Percentiles rank a stretch among this genome's conserved stretches.
These are phyloP conservation scores for Oryzias celebensis DNA, from an alignment of 2,113 vertebrate species.

Conservation along the genomic window DNA sequence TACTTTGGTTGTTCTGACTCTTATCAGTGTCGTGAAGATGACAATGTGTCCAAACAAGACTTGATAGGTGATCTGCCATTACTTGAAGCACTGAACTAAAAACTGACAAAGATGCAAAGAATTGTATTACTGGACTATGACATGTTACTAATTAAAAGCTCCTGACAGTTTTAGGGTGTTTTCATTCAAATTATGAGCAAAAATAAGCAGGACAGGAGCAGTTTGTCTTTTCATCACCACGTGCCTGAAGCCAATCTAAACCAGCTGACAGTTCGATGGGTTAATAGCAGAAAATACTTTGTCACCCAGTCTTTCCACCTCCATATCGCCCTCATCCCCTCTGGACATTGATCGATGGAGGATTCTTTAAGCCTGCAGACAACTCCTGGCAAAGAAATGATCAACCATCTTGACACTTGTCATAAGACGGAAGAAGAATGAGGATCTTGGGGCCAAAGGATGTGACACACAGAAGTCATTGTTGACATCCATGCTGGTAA, in stretches of 20 bases:
- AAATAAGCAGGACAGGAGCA: not conserved
- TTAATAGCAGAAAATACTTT: slow-evolving; percentile 29
- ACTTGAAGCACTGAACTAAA: not conserved
- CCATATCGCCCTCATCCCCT: slow-evolving; percentile 22
- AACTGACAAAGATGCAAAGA: not conserved
- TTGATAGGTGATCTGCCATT: slow-evolving; percentile 31
- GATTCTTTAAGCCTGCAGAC: slow-evolving; percentile 26
- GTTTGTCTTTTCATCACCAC: slow-evolving; percentile 1
- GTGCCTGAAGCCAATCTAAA: slow-evolving; percentile 12
- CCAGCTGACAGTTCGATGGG: slow-evolving; percentile 20
- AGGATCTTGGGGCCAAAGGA: slow-evolving; percentile 5
- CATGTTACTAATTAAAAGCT: too few relatives aligned
- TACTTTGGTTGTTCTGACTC: slow-evolving; percentile 36
- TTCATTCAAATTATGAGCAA: too few relatives aligned
- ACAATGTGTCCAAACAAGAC: slow-evolving; percentile 30
- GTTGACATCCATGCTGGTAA: slow-evolving; percentile 7
- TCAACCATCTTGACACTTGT: slow-evolving; percentile 28
- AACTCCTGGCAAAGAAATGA: slow-evolving; percentile 41
- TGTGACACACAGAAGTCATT: not conserved
- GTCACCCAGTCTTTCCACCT: slow-evolving; percentile 17
- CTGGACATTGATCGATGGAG: slow-evolving; percentile 43
- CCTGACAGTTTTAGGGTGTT: too few relatives aligned
- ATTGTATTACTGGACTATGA: too few relatives aligned
- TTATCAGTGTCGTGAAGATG: slow-evolving; percentile 24
- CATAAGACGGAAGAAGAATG: slow-evolving; percentile 35